Base-by-base conservation (phyloP, 23 tunicate genomes). In the Ascidia mentula region DNA sequence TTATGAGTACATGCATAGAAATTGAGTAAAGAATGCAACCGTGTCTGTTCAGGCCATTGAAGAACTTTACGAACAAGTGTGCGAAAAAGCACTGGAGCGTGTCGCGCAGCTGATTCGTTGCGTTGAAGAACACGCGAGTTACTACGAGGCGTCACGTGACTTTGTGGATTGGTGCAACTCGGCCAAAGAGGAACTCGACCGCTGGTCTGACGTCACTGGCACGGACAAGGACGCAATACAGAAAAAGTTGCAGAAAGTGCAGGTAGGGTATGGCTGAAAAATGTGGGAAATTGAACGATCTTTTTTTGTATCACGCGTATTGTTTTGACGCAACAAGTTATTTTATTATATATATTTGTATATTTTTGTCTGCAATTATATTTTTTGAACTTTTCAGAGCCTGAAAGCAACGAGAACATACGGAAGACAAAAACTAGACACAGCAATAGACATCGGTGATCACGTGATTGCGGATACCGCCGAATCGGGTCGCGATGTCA, bases 111-210 rank as follows among this genome's bases (percentile, higher is more conserved):
- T 92, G 40, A 46, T 59, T 6, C 69, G 60, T 0, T 79, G 89
- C 32, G 88, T 87, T 46, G 35, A 69, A 6, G 85, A 82, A 38
- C 97, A 95, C 75, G 86, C 69, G 40, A 60, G 72, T 6, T 89
- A 80, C 40, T 74, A 80, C 69, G 95, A 84, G 18, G 86, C 87
- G n/a, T 94, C 80, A 34, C 90, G 82, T 37, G 88, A 85, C 35
- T 85, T 95, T 78, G 30, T 53, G 20, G 88, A 87, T 40, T 95
- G 98, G 98, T 40, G 87, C 3, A 77, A 78, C 40, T 86, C 96
- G 0, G 99, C 95, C 42, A 87, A 85, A 42, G 99, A 95, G 70
- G 99, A 90, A 30, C 77, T 95, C 32, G 96, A 87, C 69, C 46
- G 96, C 8, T 95, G 99, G 96, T 60, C 89, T 32, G 99, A 95